Conservation (phyloP, 2,113 vertebrate genomes). For the Leucopsar rothschildi region DNA sequence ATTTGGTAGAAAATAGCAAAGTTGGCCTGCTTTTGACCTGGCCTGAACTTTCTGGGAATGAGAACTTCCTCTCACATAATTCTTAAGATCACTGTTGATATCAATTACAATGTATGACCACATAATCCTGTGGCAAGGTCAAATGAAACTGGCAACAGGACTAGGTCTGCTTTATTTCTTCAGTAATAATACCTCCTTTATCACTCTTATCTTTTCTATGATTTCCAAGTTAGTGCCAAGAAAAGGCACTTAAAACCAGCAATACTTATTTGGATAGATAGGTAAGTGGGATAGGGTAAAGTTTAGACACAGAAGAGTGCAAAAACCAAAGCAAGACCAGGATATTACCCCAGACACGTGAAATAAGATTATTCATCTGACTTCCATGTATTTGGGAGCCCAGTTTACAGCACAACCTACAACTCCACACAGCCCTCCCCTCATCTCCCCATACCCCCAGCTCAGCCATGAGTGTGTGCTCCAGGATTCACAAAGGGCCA, state of each 20-base stretch:
- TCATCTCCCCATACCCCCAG: neutral
- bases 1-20: neutral
- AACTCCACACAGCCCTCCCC: neutral
- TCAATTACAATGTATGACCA: neutral
- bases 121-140: neutral
- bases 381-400: rapidly evolving
- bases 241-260: neutral
- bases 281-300: neutral
- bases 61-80: neutral
- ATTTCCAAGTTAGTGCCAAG: neutral
- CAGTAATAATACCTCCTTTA: neutral
- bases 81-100: neutral
- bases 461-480: neutral
- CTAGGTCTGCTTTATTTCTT: neutral
- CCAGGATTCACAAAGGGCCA: neutral
- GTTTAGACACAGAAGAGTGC: neutral
- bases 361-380: neutral
- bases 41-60: neutral
- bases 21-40: neutral
- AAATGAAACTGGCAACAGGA: neutral
- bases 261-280: neutral
- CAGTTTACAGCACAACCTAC: neutral
- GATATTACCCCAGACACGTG: neutral
- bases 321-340: neutral
- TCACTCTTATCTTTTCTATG: neutral